These are phyloP conservation scores for Piaya cayana DNA, from an alignment of 2,113 vertebrate genomes.

Conservation along the genomic window DNA sequence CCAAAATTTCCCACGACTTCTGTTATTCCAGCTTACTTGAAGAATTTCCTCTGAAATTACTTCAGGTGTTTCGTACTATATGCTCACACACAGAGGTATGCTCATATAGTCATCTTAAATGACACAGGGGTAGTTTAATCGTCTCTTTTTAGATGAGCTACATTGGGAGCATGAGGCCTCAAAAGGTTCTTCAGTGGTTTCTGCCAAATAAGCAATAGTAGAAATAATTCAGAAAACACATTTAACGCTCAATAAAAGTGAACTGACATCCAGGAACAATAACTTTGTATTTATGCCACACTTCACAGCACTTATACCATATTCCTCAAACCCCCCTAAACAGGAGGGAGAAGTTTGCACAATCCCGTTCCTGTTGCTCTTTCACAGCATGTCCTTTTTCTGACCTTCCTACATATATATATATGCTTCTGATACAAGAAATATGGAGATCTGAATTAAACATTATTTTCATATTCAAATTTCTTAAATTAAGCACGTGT, in stretches of 20 bases:
- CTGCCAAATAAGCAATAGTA: not conserved
- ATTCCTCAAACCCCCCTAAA: not conserved
- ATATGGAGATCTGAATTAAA: not conserved
- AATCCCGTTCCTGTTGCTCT: not conserved
- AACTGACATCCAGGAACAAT: not conserved
- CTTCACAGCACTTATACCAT: not conserved
- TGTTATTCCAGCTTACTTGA: not conserved
- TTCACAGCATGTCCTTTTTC: accelerated
- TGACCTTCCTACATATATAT: too few relatives aligned
- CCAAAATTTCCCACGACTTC: not conserved
- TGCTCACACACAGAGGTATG: not conserved
- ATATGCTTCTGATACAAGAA: not conserved
- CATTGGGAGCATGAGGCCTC: not conserved
- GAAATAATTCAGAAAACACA: not conserved
- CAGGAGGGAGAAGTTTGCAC: not conserved
- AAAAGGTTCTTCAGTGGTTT: not conserved
- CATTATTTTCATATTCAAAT: not conserved
- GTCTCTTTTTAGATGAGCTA: not conserved
- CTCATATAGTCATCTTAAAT: too few relatives aligned
- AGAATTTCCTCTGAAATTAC: not conserved
- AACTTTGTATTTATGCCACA: accelerated
- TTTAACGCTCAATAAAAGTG: not conserved
- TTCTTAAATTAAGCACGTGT: not conserved
- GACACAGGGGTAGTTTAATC: not conserved
- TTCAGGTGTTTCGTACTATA: not conserved